Conservation (phyloP, 2,797 vertebrate genomes). For the Eulemur rubriventer region DNA sequence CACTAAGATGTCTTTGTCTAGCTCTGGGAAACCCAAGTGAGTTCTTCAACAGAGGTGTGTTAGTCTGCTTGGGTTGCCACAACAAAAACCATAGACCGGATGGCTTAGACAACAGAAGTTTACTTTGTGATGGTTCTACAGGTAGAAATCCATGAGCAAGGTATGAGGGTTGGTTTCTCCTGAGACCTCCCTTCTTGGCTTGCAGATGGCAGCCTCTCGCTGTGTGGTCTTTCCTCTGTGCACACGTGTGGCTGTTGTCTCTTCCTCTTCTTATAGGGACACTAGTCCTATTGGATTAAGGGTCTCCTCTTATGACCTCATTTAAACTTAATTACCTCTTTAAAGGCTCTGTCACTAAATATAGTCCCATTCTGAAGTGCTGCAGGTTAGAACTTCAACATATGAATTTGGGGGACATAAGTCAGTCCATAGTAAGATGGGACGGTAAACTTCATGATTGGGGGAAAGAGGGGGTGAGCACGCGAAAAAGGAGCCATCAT, state of each 20-base stretch:
- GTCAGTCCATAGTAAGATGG: background rate
- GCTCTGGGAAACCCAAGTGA: background rate
- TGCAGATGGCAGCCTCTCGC: background rate
- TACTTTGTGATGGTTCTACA: background rate
- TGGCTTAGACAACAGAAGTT: background rate
- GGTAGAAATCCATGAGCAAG: background rate
- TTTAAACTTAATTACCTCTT: background rate
- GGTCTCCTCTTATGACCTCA: background rate
- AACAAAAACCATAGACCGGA: background rate
- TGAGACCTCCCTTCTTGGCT: background rate
- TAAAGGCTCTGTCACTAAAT: background rate
- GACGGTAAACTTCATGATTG: background rate
- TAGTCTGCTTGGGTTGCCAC: background rate
- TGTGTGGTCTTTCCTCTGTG: background rate
- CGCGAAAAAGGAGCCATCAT: background rate
- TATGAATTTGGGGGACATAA: background rate
- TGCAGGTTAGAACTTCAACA: background rate
- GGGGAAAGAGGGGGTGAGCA: no score
- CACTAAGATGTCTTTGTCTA: background rate
- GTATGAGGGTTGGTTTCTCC: background rate
- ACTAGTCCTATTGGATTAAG: background rate
- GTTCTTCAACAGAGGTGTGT: background rate
- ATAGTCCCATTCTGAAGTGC: background rate
- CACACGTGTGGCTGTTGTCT: background rate
- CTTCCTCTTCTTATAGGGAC: background rate